A percentile compares a stretch with the other conserved stretches of the same genome.
These are phyloP conservation scores for Meloe dianella DNA, from an alignment of 2,888 invertebrate genomes.

Conservation along the genomic window DNA sequence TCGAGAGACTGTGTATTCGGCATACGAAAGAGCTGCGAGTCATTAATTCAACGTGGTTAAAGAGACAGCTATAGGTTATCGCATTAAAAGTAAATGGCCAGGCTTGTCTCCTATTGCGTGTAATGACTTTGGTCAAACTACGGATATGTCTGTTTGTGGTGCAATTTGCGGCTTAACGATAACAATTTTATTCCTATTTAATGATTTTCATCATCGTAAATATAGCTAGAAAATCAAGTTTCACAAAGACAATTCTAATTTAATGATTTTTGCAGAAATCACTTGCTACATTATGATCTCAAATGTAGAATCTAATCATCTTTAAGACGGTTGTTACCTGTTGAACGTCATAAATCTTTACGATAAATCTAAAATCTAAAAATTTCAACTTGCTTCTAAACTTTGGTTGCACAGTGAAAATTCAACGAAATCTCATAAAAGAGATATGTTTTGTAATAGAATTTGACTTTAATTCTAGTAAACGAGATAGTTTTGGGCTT, in stretches of 20 bases:
- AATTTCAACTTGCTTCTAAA: not conserved
- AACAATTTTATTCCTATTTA: too few relatives aligned
- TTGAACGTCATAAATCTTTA: not conserved
- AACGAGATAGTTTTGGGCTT: not conserved
- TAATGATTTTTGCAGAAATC: not conserved
- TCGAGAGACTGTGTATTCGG: conserved; percentile 35
- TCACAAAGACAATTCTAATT: too few relatives aligned
- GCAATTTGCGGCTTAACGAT: not conserved
- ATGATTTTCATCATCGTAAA: too few relatives aligned
- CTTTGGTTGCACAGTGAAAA: not conserved
- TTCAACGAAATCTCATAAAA: not conserved
- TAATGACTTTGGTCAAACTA: conserved; percentile 48
- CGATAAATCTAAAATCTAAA: not conserved
- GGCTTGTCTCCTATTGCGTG: conserved; percentile 25
- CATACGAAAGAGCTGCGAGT: conserved; percentile 44
- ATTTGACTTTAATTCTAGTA: not conserved
- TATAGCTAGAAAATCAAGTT: too few relatives aligned
- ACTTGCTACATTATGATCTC: not conserved
- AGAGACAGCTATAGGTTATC: conserved; percentile 41
- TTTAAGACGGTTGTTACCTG: not conserved
- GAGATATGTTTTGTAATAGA: not conserved
- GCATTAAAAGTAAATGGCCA: conserved; percentile 34
- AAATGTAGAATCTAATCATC: not conserved
- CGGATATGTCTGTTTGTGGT: not conserved
- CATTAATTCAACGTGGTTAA: conserved; percentile 49